phyloP scores from a whole-genome alignment of 2,888 invertebrate genomes.

The Tenthredo distinguenda region DNA sequence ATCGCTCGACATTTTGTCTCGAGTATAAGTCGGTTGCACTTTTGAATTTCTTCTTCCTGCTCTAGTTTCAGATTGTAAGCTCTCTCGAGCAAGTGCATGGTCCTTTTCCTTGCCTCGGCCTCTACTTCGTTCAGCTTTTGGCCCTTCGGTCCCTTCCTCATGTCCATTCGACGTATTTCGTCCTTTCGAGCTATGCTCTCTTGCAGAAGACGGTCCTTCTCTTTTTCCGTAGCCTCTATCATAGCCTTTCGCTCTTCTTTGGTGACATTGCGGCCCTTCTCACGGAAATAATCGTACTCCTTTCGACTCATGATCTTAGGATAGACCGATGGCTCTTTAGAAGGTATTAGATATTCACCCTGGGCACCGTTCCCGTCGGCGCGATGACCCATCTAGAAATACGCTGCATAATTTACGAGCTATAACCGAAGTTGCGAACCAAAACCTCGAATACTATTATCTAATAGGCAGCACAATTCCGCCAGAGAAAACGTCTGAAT shows the following conservation, averaged over 20 bases:
- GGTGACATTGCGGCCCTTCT: slow-evolving; percentile 60
- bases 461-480: background rate
- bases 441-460: background rate
- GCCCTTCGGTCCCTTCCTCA: slow-evolving; percentile 62
- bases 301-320: slow-evolving; percentile 82
- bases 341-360: slow-evolving; percentile 80
- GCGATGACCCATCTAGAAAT: background rate
- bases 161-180: slow-evolving; percentile 68
- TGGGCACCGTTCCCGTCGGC: slow-evolving; percentile 75
- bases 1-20: slow-evolving; percentile 93
- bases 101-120: slow-evolving; percentile 78
- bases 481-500: background rate
- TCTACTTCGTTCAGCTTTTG: slow-evolving; percentile 75
- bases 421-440: background rate
- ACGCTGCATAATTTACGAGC: background rate
- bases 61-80: slow-evolving; percentile 80
- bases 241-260: slow-evolving; percentile 64
- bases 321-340: slow-evolving; percentile 79
- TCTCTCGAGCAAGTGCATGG: slow-evolving; percentile 79
- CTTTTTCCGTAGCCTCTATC: slow-evolving; percentile 60
- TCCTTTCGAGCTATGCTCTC: slow-evolving; percentile 72
- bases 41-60: slow-evolving; percentile 85
- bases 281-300: slow-evolving; percentile 79
- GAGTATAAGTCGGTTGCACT: slow-evolving; percentile 88
- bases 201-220: slow-evolving; percentile 65